These are phyloP conservation scores for Ispidina lecontei DNA, from an alignment of 2,797 vertebrate genomes.

Conservation along the genomic window DNA sequence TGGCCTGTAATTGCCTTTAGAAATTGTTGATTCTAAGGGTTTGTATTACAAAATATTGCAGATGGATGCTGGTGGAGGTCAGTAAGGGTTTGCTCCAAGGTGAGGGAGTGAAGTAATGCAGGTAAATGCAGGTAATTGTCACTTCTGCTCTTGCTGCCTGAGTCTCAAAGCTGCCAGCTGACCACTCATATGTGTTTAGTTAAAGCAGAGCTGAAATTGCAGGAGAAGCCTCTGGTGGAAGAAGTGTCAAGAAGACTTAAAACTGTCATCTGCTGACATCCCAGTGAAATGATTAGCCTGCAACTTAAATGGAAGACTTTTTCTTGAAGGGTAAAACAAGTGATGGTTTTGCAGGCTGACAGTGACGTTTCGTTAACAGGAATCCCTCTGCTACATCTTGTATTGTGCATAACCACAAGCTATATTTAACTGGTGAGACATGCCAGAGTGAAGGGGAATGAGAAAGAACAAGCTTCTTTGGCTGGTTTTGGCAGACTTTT, in stretches of 20 bases:
- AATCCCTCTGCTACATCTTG: background rate
- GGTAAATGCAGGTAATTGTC: background rate
- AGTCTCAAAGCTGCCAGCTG: background rate
- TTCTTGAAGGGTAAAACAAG: background rate
- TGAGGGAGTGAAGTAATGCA: background rate
- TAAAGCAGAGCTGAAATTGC: background rate
- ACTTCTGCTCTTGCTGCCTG: background rate
- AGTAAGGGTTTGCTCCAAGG: background rate
- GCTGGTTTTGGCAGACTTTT: background rate
- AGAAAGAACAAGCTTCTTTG: background rate
- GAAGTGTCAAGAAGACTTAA: background rate
- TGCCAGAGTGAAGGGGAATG: background rate
- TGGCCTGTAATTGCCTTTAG: background rate
- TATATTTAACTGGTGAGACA: background rate
- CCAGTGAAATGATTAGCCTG: background rate
- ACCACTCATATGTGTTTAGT: rapidly evolving
- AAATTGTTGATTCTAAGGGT: background rate
- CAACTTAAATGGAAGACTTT: background rate
- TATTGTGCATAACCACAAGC: background rate
- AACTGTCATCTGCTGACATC: background rate
- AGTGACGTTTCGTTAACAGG: background rate
- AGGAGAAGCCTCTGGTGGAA: background rate
- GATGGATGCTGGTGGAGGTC: background rate
- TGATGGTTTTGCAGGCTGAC: background rate
- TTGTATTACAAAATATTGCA: background rate